phyloP scores from a whole-genome alignment of 2,888 invertebrate species.

The Graphium colonna region DNA sequence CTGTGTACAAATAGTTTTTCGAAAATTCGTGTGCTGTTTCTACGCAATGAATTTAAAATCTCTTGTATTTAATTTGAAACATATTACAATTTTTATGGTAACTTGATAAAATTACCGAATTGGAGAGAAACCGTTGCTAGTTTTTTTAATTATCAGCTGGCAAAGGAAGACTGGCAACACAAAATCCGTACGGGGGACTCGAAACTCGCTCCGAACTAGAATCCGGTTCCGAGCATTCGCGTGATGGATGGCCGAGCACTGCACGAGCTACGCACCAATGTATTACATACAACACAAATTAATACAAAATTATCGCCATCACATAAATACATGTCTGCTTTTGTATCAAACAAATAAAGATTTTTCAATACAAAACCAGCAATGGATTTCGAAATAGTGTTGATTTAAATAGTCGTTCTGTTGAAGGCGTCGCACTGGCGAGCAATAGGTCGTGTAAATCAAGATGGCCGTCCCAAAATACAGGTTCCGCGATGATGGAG shows the following conservation, averaged over 20 bases:
- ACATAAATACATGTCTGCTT: conserved; percentile 37
- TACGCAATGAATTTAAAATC: too few species aligned
- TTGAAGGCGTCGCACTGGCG: conserved; percentile 46
- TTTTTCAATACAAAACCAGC: conserved; percentile 19
- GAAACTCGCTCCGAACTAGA: conserved; percentile 49
- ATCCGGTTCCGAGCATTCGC: conserved; percentile 71
- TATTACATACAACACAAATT: background rate
- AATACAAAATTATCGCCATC: background rate
- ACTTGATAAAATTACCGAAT: too few species aligned
- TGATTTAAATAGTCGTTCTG: background rate
- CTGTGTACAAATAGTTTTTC: too few species aligned
- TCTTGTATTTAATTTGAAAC: too few species aligned
- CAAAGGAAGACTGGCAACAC: conserved; percentile 40
- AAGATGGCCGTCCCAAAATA: conserved; percentile 73
- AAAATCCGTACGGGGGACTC: conserved; percentile 48
- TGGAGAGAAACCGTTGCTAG: too few species aligned
- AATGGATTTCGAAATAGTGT: conserved; percentile 30
- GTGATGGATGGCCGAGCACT: conserved; percentile 71
- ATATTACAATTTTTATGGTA: too few species aligned
- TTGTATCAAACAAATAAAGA: background rate
- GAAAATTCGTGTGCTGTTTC: too few species aligned
- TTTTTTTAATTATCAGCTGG: conserved; percentile 46
- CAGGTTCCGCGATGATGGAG: conserved; percentile 60
- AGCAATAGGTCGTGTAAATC: conserved; percentile 64
- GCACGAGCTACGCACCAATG: conserved; percentile 50